Evolutionary conservation across 1,140 invertebrate genomes (phyloP), one percentile per base, ranked within the genome.

Genomic region (Acromyrmex charruanus): DNA sequence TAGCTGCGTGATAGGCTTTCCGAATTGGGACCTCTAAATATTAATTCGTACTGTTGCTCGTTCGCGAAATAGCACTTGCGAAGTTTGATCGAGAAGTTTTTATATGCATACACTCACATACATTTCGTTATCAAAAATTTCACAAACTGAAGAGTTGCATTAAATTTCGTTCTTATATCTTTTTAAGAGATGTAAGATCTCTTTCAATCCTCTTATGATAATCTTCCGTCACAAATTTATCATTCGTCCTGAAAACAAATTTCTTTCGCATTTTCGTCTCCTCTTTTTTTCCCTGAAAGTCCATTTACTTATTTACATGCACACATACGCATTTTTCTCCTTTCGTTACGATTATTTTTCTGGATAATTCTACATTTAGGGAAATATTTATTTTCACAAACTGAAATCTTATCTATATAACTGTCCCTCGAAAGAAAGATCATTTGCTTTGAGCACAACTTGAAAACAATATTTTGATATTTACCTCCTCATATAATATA

Each of bases 401-500:
- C 39, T 39, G 1, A 39, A 39, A 39, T 9, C 39, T 44, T 44
- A 44, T 44, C 39, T 44, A 44, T 44, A 10, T 21, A n/a, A 21
- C 31, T 63, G 6, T 3, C 16, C n/a, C 21, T 61, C 25, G 28
- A 51, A 79, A 35, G 14, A 49, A 66, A 66, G 21, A 51, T 51
- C 16, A 2, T 35, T 25, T 66, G 3, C 39, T 79, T 80, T 79
- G 25, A 25, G 25, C 25, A 25, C 25, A 25, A 25, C 25, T 25
- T 25, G 25, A 25, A 25, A 25, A 35, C 10, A 7, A 25, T 69
- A 68, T 81, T 81, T 71, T 81, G 65, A 58, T 81, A 81, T 81
- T 71, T 71, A 71, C 5, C 21, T 25, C 12, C 9, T 35, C 51
- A 39, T 16, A 35, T 16, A 21, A 53, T 58, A 35, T 55, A 39